These are phyloP conservation scores for Poeciliopsis turneri DNA, from an alignment of 2,797 vertebrate genomes.

Conservation along the genomic window DNA sequence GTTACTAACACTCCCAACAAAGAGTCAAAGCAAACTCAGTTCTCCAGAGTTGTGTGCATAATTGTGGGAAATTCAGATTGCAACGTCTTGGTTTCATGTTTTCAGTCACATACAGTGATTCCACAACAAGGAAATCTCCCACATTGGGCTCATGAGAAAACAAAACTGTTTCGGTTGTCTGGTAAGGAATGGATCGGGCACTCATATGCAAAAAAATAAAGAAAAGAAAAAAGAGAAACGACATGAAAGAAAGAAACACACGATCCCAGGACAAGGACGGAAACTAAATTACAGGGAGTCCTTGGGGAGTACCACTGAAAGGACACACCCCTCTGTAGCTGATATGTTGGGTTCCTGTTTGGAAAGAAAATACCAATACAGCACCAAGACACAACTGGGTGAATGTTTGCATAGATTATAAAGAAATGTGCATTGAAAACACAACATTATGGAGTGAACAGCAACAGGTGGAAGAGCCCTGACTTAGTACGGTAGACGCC, in stretches of 20 bases:
- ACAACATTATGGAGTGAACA: background rate
- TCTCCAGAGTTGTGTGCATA: constrained; percentile 14
- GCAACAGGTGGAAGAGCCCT: no score
- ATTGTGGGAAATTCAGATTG: constrained; percentile 22
- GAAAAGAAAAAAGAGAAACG: background rate
- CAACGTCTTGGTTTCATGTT: background rate
- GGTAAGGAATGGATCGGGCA: background rate
- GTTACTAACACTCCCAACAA: background rate
- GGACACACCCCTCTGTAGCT: constrained; percentile 71
- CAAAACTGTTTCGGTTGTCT: background rate
- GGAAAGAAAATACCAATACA: background rate
- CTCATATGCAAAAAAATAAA: background rate
- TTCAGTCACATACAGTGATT: constrained; percentile 12
- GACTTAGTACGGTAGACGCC: background rate
- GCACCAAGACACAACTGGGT: background rate
- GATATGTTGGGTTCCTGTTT: constrained; percentile 59
- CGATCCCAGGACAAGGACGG: constrained; percentile 43
- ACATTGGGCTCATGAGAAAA: background rate
- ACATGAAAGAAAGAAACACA: constrained; percentile 4
- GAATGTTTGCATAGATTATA: background rate
- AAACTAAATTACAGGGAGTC: constrained; percentile 76
- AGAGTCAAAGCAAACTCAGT: background rate
- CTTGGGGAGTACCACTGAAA: constrained; percentile 66
- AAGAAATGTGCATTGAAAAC: background rate
- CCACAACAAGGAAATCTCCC: constrained; percentile 19